Evolutionary conservation across 2,113 vertebrate genomes (phyloP).

Genomic region (Thermophis baileyi): DNA sequence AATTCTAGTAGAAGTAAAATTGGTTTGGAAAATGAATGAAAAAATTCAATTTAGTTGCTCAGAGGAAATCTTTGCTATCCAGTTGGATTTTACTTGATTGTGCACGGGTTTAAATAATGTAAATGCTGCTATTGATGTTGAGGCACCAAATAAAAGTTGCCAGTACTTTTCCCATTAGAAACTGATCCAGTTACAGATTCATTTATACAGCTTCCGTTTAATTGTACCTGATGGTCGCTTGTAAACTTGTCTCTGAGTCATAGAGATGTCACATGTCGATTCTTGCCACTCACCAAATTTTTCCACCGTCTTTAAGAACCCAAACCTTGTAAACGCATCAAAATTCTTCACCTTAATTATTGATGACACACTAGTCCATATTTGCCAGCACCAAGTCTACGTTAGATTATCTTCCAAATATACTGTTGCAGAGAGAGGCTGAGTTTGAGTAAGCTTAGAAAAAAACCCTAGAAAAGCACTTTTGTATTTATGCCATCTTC

Average conservation of each 20-base stretch:
- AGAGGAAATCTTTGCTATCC: constrained; percentile 20
- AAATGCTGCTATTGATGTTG: background rate
- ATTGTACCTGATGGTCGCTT: background rate
- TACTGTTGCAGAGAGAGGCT: background rate
- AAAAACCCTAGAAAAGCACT: too few relatives aligned
- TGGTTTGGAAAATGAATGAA: constrained; percentile 37
- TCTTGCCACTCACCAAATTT: background rate
- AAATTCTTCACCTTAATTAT: background rate
- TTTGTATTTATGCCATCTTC: background rate
- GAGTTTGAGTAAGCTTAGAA: background rate
- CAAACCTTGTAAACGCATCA: too few relatives aligned
- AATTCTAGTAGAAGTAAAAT: background rate
- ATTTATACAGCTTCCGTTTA: background rate
- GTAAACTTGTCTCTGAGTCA: background rate
- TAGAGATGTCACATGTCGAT: background rate
- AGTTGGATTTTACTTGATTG: constrained; percentile 20
- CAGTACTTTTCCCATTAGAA: background rate
- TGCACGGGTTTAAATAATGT: background rate
- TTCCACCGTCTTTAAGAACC: background rate
- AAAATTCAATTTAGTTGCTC: constrained; percentile 22
- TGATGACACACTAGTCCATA: background rate
- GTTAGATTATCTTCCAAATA: background rate
- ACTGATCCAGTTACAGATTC: background rate
- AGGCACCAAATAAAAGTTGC: background rate
- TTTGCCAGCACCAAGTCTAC: background rate